Base-by-base conservation (phyloP, 2,797 vertebrate species). In the Aphelocoma californica region DNA sequence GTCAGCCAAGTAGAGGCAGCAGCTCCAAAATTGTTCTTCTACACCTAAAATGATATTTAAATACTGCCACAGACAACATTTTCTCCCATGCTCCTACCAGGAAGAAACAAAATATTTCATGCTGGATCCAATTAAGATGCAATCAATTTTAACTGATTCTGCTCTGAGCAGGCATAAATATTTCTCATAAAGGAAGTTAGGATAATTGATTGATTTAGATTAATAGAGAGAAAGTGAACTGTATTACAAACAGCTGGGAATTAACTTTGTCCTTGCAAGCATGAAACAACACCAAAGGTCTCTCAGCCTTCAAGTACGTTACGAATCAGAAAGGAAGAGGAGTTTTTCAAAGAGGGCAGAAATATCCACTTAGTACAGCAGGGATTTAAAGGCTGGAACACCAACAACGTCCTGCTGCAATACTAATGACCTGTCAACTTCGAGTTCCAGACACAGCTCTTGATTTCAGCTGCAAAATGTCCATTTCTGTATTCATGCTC, bases 131-230 rank as follows among this genome's bases (percentile, higher is more conserved):
- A 75, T 83, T 91, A 91, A 51, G 36, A 84, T 42, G 53, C 62
- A 94, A 81, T 93, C 87, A 91, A 79, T 94, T 88, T 77, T 74
- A 93, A 92, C 85, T 72, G 69, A 85, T 74, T 89, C 51, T 78
- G 44, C 81, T 91, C 82, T 57, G 58, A 81, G 53, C 6, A 72
- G 54, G 72, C 82, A 94, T 91, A 94, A 93, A 86, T 91, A 91
- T 86, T 92, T 91, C 66, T 92, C 58, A 88, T 91, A 86, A 94
- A 94, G 79, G 67, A 91, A 92, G 65, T 65, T 53, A 62, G 74
- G 32, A 62, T 73, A 89, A 80, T 87, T 78, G 94, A 96, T 88
- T 91, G 90, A 88, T 90, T 81, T 16, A 71, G 85, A 91, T 92
- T 90, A 90, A 93, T 38, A 57, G 1, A 3, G 36, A 95, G 72